Conservation (phyloP, 30 jellyfish, hydroid and myxozoan genomes). For the Rhopilema esculentum region DNA sequence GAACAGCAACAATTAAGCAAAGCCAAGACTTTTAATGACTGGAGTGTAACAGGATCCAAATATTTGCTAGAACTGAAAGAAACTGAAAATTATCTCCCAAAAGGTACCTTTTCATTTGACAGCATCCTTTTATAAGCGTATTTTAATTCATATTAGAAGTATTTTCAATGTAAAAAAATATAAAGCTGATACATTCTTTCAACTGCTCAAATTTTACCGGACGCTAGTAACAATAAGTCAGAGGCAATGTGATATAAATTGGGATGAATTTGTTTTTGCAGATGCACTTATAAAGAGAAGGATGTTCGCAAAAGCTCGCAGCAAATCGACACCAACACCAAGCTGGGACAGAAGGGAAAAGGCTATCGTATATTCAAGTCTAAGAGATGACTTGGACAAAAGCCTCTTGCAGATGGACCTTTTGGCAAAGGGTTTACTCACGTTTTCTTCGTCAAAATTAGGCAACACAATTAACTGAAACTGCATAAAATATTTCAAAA, state of each 20-base stretch:
- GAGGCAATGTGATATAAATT: neutral
- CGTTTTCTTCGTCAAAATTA: slow-evolving; percentile 23
- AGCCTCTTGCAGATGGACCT: slow-evolving; percentile 54
- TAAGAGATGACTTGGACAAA: slow-evolving; percentile 24
- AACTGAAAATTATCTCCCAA: too few relatives aligned
- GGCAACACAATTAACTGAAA: neutral
- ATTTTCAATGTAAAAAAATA: too few relatives aligned
- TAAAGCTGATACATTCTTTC: too few relatives aligned
- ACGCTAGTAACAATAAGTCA: too few relatives aligned
- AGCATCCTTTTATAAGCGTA: too few relatives aligned
- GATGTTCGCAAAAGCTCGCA: slow-evolving; percentile 29
- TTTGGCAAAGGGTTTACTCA: slow-evolving; percentile 43
- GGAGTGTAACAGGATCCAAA: too few relatives aligned
- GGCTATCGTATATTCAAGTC: slow-evolving; percentile 28
- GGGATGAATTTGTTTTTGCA: neutral
- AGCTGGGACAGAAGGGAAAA: neutral
- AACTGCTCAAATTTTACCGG: too few relatives aligned
- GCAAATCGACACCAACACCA: slow-evolving; percentile 55
- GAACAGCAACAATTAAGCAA: too few relatives aligned
- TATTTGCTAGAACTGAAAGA: too few relatives aligned
- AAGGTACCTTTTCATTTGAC: too few relatives aligned
- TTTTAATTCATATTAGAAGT: too few relatives aligned
- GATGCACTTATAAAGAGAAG: slow-evolving; percentile 20
- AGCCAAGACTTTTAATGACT: too few relatives aligned
- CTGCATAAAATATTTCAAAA: neutral